Percentiles rank a stretch among this genome's conserved stretches.
Conservation (phyloP, 2,888 invertebrate species). For the Amphipoea lucens region DNA sequence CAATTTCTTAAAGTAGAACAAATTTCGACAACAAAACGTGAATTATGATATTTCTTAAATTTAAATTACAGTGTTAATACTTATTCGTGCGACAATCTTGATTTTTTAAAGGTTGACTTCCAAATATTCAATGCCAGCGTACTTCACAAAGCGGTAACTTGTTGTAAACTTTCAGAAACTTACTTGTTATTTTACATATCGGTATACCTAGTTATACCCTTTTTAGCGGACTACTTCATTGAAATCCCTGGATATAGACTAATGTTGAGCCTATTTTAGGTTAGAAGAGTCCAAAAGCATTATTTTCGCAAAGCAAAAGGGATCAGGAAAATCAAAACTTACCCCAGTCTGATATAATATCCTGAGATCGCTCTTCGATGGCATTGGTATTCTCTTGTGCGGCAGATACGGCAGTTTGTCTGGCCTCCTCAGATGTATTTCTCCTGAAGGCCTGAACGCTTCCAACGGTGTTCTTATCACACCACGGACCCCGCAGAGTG, state of each 20-base stretch:
- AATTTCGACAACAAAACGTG: slow-evolving; percentile 32
- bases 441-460: slow-evolving; percentile 88
- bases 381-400: slow-evolving; percentile 88
- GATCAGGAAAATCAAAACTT: slow-evolving; percentile 79
- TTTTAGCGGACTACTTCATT: neutral
- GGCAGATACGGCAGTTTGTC: slow-evolving; percentile 85
- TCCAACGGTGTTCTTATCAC: slow-evolving; percentile 90
- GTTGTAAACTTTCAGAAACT: slow-evolving; percentile 48
- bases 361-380: slow-evolving; percentile 89
- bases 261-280: neutral
- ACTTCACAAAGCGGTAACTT: slow-evolving; percentile 52
- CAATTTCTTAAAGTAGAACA: slow-evolving; percentile 38
- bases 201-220: neutral
- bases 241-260: neutral
- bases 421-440: slow-evolving; percentile 87
- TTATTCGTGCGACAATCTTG: slow-evolving; percentile 58
- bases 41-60: slow-evolving; percentile 42
- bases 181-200: neutral
- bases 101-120: slow-evolving; percentile 66
- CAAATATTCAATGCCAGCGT: slow-evolving; percentile 63
- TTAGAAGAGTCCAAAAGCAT: neutral
- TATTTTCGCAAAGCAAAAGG: slow-evolving; percentile 34
- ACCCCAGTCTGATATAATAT: slow-evolving; percentile 94
- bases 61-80: slow-evolving; percentile 44
- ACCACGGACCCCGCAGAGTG: slow-evolving; percentile 81